Evolutionary conservation across 2,113 vertebrate species (phyloP).

Genomic region (Donacobius atricapilla): DNA sequence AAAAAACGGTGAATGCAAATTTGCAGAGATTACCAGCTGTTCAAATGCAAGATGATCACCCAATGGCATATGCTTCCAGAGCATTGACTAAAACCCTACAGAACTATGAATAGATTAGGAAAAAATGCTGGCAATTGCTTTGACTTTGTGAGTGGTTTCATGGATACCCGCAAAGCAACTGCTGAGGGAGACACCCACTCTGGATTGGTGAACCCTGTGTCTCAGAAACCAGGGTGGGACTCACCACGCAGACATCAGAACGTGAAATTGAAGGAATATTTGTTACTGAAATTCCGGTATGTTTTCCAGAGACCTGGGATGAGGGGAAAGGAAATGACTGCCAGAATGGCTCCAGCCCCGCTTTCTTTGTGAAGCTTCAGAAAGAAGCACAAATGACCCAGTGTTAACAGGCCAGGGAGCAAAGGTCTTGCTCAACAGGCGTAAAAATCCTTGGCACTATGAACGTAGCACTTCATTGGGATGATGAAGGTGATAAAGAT

Average conservation of each 20-base stretch:
- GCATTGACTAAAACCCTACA: constrained; percentile 12
- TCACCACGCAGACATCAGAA: background rate
- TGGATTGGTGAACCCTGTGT: background rate
- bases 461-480: background rate
- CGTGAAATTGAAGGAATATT: constrained; percentile 31
- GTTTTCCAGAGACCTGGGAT: constrained; percentile 25
- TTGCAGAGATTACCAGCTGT: constrained; percentile 47
- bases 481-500: background rate
- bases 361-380: background rate
- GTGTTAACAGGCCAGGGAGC: background rate
- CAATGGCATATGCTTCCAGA: constrained; percentile 10
- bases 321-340: background rate
- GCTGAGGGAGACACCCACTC: background rate
- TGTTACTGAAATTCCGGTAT: constrained; percentile 38
- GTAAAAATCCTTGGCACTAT: background rate
- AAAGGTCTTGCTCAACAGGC: background rate
- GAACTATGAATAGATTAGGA: constrained; percentile 57
- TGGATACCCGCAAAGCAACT: background rate
- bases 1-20: background rate
- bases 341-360: background rate
- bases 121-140: constrained; percentile 53
- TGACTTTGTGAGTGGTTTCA: constrained; percentile 41
- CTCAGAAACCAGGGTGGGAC: constrained; percentile 3
- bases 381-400: background rate
- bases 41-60: constrained; percentile 53